phyloP scores from a whole-genome alignment of 2,797 vertebrate species.

The Anguilla pacifica region DNA sequence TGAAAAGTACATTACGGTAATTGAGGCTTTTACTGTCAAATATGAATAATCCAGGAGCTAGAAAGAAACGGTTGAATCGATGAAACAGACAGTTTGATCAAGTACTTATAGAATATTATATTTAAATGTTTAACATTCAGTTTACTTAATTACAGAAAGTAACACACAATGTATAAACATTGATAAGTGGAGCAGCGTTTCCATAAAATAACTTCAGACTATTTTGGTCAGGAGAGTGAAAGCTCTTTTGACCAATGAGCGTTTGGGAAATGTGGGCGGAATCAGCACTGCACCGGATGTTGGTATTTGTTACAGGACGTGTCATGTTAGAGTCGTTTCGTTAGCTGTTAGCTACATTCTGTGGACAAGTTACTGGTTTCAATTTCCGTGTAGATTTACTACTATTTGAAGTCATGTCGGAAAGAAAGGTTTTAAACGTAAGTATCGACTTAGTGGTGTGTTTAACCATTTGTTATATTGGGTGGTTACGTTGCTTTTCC shows the following conservation, averaged over 20 bases:
- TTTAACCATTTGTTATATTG: not conserved
- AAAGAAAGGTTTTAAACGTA: slow-evolving; percentile 16
- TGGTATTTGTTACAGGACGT: not conserved
- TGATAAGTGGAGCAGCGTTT: no score
- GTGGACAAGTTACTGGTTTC: not conserved
- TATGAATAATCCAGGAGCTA: not conserved
- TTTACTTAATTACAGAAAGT: no score
- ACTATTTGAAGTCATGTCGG: not conserved
- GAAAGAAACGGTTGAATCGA: not conserved
- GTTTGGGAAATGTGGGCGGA: not conserved
- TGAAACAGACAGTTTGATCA: no score
- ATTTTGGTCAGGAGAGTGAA: not conserved
- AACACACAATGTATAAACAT: no score
- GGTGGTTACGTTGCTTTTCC: not conserved
- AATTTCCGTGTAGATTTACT: not conserved
- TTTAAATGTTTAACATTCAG: no score
- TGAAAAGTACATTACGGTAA: not conserved
- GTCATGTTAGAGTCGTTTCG: not conserved
- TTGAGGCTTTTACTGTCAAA: not conserved
- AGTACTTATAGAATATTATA: not conserved
- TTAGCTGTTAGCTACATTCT: not conserved
- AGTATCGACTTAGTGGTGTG: not conserved
- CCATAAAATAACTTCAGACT: not conserved
- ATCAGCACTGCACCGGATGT: not conserved
- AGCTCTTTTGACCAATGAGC: slow-evolving; percentile 1